A percentile compares a stretch with the other conserved stretches of the same genome.
phyloP scores from a whole-genome alignment of 2,797 vertebrate species.

The Chaenodraco wilsoni region DNA sequence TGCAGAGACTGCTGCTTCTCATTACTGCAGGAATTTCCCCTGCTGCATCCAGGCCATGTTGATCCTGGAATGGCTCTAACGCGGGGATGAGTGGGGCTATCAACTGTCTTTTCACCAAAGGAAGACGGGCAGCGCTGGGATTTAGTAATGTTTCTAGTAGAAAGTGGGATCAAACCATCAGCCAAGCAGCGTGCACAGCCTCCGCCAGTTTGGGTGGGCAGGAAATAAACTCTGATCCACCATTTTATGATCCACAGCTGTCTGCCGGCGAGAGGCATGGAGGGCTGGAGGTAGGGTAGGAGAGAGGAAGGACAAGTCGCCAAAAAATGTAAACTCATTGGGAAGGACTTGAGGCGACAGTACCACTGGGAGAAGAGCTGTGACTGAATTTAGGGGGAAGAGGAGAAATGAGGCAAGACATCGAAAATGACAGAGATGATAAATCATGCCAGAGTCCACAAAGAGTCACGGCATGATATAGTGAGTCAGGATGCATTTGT shows the following conservation, averaged over 20 bases:
- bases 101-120: slow-evolving; percentile 57
- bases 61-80: slow-evolving; percentile 65
- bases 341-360: slow-evolving; percentile 46
- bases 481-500: slow-evolving; percentile 61
- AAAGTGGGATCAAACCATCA: slow-evolving; percentile 65
- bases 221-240: slow-evolving; percentile 76
- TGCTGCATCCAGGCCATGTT: slow-evolving; percentile 60
- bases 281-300: slow-evolving; percentile 35
- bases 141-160: slow-evolving; percentile 60
- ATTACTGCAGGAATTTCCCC: slow-evolving; percentile 72
- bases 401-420: slow-evolving; percentile 72
- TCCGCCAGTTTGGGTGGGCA: slow-evolving; percentile 73
- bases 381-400: slow-evolving; percentile 62
- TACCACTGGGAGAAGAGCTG: slow-evolving; percentile 46
- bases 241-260: slow-evolving; percentile 76
- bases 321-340: slow-evolving; percentile 43
- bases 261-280: slow-evolving; percentile 43
- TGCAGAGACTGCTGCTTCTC: slow-evolving; percentile 64
- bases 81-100: slow-evolving; percentile 57
- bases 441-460: slow-evolving; percentile 62
- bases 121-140: slow-evolving; percentile 57
- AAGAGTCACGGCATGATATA: slow-evolving; percentile 61
- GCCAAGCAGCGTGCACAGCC: slow-evolving; percentile 41
- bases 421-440: slow-evolving; percentile 65
- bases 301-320: slow-evolving; percentile 12